Evolutionary conservation across 2,797 vertebrate genomes (phyloP).

Genomic region (Anguilla megastoma): DNA sequence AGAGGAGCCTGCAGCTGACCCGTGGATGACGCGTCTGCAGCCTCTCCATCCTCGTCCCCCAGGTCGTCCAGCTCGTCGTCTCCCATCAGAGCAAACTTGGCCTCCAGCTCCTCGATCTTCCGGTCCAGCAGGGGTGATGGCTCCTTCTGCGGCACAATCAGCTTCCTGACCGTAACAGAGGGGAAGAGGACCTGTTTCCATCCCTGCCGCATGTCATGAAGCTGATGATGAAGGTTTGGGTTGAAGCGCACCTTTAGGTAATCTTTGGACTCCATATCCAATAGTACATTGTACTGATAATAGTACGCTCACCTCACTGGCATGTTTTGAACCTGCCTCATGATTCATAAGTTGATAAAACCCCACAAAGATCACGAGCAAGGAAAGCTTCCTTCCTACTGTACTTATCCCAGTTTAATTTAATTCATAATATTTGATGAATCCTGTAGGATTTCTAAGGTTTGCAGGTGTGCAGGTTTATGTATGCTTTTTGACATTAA

Average conservation of each 20-base stretch:
- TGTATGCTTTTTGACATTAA: too few relatives aligned
- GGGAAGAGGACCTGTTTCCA: background rate
- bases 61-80: slow-evolving; percentile 95
- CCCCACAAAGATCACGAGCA: background rate
- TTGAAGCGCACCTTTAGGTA: background rate
- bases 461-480: background rate
- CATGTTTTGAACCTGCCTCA: background rate
- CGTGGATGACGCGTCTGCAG: slow-evolving; percentile 81
- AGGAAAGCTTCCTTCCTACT: background rate
- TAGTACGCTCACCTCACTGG: background rate
- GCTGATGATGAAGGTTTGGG: background rate
- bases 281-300: background rate
- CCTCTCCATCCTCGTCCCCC: slow-evolving; percentile 92
- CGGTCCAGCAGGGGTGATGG: slow-evolving; percentile 92
- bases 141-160: slow-evolving; percentile 95
- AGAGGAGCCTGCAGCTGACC: slow-evolving; percentile 86
- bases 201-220: background rate
- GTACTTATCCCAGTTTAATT: background rate
- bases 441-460: background rate
- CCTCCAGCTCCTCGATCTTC: slow-evolving; percentile 95
- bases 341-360: background rate
- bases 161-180: slow-evolving; percentile 78
- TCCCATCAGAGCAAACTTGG: slow-evolving; percentile 95
- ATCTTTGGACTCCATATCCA: background rate
- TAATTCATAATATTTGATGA: background rate